Base-by-base conservation (phyloP, 1,140 invertebrate species). In the Leptinotarsa undecemlineata region DNA sequence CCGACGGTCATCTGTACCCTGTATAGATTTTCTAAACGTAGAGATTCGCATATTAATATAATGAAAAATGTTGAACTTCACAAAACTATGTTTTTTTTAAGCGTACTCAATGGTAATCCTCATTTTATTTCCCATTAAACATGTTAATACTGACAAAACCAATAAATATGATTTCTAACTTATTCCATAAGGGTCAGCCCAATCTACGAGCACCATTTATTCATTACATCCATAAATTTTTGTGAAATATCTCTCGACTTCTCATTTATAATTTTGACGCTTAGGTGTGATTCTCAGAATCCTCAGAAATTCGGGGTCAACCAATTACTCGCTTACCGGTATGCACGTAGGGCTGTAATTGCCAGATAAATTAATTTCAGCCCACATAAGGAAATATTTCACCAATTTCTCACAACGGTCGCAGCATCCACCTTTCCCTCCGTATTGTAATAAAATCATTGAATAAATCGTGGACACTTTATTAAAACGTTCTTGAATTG, bases 401-500 rank as follows among this genome's bases (percentile, higher is more conserved):
- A 57, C 51, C 15, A 57, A 57, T 57, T 57, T 57, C 51, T 57
- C n/a, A 19, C n/a, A 19, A 57, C 51, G n/a, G 3, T 19, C n/a
- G n/a, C 17, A 4, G 51, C 51, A 17, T 57, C 51, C 51, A 57
- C 51, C 15, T 57, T 57, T 57, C 51, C 51, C 51, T 57, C 14
- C 51, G n/a, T 19, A 19, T 19, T 6, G 51, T 57, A 57, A 57
- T 57, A 57, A 57, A 57, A 57, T 57, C 51, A 19, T 57, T 57
- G 51, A 19, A 57, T 57, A 57, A 57, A 57, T 57, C 51, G 51
- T 57, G 51, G 51, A 57, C 51, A 57, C 51, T 57, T 57, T 15
- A 57, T 57, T 57, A 57, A 57, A 57, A 57, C 51, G 51, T 57
- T 57, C 51, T 57, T 19, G 6, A 57, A 57, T 17, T 57, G 51